These are phyloP conservation scores for Lathamus discolor DNA, from an alignment of 2,113 vertebrate species.

Conservation along the genomic window DNA sequence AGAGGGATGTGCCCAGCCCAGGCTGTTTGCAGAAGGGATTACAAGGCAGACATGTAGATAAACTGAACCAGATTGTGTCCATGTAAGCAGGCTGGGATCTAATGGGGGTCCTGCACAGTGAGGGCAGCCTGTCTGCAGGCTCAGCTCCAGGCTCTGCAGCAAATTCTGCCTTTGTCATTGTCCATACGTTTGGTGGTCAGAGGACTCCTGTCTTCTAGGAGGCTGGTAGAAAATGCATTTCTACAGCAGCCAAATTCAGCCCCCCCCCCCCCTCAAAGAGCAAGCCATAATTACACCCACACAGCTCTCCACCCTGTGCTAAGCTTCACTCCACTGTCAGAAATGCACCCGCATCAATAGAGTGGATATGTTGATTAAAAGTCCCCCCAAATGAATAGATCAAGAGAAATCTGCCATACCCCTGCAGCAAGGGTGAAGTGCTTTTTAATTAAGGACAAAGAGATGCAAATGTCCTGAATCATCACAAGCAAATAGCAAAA, in stretches of 20 bases:
- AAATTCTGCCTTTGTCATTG: not conserved
- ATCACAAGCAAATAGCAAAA: slow-evolving; percentile 65
- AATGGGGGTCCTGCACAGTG: not conserved
- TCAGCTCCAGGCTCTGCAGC: not conserved
- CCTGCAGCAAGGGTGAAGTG: slow-evolving; percentile 58
- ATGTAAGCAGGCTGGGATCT: not conserved
- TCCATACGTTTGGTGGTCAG: not conserved
- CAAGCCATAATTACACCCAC: slow-evolving; percentile 47
- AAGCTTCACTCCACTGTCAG: not conserved
- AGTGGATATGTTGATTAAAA: slow-evolving; percentile 44
- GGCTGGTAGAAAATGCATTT: slow-evolving; percentile 11
- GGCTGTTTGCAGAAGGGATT: no score
- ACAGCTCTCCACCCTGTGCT: not conserved
- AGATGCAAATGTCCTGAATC: slow-evolving; percentile 67
- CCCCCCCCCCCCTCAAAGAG: no score
- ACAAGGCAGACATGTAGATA: not conserved
- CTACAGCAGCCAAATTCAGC: not conserved
- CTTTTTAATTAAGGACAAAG: slow-evolving; percentile 66
- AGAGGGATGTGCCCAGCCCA: fast-evolving
- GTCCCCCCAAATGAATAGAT: slow-evolving; percentile 29
- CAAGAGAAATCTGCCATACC: slow-evolving; percentile 40
- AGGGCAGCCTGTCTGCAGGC: not conserved
- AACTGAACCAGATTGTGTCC: not conserved
- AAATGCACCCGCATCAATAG: not conserved
- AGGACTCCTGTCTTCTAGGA: not conserved